Base-by-base conservation (phyloP, 2,888 invertebrate genomes). In the Mycogona germanica region DNA sequence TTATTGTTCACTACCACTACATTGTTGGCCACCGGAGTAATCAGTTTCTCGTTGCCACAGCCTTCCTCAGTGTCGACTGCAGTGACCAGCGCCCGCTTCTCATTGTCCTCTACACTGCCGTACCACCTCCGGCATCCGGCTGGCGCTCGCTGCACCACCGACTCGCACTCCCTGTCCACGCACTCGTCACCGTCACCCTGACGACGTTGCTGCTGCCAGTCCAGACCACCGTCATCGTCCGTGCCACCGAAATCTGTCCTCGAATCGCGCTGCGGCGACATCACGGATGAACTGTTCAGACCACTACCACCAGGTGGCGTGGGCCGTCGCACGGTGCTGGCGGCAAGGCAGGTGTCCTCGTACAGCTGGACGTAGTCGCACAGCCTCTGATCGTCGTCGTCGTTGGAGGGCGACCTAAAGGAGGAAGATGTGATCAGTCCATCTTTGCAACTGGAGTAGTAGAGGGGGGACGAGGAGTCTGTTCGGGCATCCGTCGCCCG, bases 281-380 rank as follows among this genome's bases (percentile, higher is more conserved):
- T 14, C 14, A 14, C n/a, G 14, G 14, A 14, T 7, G n/a, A 26
- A n/a, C n/a, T 14, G 30, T 29, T 7, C n/a, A 28, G 25, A 14
- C n/a, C 41, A 12, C n/a, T 42, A 3, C 21, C 42, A 14, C 17
- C 14, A 21, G 17, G 19, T 2, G 17, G 14, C 21, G 17, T 42
- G 3, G 17, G 19, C 23, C 17, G 2, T 7, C 42, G 2, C 3
- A 19, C 21, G 23, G 17, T 23, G 14, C n/a, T 23, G 12, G 35
- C 35, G 12, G 35, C 35, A 12, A n/a, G n/a, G 12, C 12, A 12
- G 9, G 41, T 29, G 14, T 41, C 41, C 25, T 51, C 51, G 26
- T 51, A 51, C 51, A 51, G 26, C 21, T 51, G 51, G 17, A 51
- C 51, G 25, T 40, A 51, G 17, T 51, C 51, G 25, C 51, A 51